Percentiles rank a stretch among this genome's conserved stretches.
These are phyloP conservation scores for Drosophila sordidapex DNA, from an alignment of 2,888 invertebrate genomes.

Conservation along the genomic window DNA sequence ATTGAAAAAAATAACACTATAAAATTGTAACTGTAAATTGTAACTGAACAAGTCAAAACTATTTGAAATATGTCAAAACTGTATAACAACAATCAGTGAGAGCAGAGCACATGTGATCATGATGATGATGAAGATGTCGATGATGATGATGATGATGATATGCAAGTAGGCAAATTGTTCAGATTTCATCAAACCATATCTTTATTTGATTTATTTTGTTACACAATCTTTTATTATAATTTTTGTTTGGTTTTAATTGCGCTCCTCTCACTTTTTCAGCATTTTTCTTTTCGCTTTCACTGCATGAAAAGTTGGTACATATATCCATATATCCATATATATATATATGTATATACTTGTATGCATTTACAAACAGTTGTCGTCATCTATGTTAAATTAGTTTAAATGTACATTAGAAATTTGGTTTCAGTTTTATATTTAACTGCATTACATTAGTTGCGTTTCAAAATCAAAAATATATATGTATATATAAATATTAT, in stretches of 20 bases:
- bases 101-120: not conserved
- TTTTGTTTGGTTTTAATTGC: constrained; percentile 27
- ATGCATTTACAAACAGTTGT: constrained; percentile 33
- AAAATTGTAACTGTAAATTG: constrained; percentile 1
- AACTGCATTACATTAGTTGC: constrained; percentile 38
- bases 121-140: not conserved
- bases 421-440: constrained; percentile 53
- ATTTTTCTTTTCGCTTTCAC: constrained; percentile 24
- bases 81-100: not conserved
- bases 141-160: not conserved
- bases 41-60: constrained; percentile 10
- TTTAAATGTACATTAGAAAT: constrained; percentile 68
- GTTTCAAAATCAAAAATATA: constrained; percentile 54
- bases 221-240: constrained; percentile 32
- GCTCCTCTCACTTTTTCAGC: constrained; percentile 3
- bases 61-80: constrained; percentile 13
- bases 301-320: constrained; percentile 50
- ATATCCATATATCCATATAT: not conserved
- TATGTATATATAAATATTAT: constrained; percentile 34
- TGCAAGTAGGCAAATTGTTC: not conserved
- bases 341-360: constrained; percentile 5
- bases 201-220: constrained; percentile 35
- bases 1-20: not conserved
- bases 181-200: constrained; percentile 34
- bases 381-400: constrained; percentile 53